Evolutionary conservation across 2,888 invertebrate genomes (phyloP).

Genomic region (Drosophila eohydei): DNA sequence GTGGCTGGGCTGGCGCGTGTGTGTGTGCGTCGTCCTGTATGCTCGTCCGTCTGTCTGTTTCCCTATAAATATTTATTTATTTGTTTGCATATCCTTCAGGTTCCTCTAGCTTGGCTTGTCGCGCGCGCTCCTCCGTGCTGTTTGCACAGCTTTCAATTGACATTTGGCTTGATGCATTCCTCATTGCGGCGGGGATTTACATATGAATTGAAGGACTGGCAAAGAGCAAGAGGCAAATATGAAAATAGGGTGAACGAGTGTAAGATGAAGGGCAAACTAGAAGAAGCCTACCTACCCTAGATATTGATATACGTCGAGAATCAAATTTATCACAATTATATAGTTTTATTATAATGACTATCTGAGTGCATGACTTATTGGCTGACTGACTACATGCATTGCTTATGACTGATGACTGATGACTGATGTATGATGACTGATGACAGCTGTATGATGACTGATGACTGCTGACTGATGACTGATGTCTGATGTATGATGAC

Average conservation of each 20-base stretch:
- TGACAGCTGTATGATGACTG: neutral
- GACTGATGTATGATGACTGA: neutral
- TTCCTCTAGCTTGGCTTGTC: constrained; percentile 6
- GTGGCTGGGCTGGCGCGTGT: constrained; percentile 60
- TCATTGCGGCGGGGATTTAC: constrained; percentile 36
- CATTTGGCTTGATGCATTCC: constrained; percentile 53
- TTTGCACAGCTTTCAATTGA: constrained; percentile 74
- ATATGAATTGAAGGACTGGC: constrained; percentile 45
- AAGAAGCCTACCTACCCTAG: neutral
- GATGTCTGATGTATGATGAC: neutral
- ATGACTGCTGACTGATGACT: neutral
- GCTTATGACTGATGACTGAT: too few relatives aligned
- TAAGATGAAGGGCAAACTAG: neutral
- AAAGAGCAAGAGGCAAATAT: neutral
- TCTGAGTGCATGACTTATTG: neutral
- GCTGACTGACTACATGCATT: neutral
- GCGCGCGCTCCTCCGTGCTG: constrained; percentile 26
- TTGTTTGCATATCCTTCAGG: constrained; percentile 67
- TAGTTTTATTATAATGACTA: neutral
- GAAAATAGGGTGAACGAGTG: neutral
- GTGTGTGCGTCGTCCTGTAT: constrained; percentile 60
- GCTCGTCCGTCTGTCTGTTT: constrained; percentile 24
- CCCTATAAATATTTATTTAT: constrained; percentile 62
- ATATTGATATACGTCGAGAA: neutral
- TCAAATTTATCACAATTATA: neutral